phyloP scores from a whole-genome alignment of 2,797 vertebrate genomes.

The Lacerta bilineata region DNA sequence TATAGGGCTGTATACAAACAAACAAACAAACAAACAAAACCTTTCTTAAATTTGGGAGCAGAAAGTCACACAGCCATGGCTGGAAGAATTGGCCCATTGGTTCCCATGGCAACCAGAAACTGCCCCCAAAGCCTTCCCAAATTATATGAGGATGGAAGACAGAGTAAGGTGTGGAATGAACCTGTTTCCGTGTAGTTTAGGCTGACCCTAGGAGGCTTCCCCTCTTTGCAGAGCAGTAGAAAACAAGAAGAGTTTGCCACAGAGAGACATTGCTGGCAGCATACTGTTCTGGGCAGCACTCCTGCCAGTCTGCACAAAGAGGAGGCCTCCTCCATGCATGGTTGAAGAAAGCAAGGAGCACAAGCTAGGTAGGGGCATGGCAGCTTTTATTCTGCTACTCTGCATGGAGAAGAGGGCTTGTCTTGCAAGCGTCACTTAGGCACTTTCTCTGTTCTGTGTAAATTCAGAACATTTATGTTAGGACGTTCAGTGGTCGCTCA shows the following conservation, averaged over 20 bases:
- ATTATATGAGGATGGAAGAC: no score
- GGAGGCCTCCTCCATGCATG: neutral
- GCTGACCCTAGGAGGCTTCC: neutral
- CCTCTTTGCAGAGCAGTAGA: neutral
- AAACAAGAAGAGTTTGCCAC: neutral
- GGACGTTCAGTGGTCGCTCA: no score
- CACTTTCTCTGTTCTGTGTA: neutral
- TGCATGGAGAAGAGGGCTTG: neutral
- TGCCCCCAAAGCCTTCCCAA: neutral
- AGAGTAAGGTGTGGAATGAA: neutral
- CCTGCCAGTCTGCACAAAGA: neutral
- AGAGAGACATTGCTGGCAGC: neutral
- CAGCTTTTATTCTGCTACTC: no score
- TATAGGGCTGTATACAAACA: no score
- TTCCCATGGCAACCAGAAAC: neutral
- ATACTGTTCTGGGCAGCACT: no score
- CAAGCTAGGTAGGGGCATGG: no score
- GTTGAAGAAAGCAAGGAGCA: no score
- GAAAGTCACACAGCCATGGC: neutral
- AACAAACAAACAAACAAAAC: neutral
- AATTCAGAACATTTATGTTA: neutral
- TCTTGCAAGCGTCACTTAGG: neutral
- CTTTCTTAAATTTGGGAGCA: neutral
- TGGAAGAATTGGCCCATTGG: neutral
- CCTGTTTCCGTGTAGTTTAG: neutral